Conservation (phyloP, 2,888 invertebrate species). For the Papilio demoleus region DNA sequence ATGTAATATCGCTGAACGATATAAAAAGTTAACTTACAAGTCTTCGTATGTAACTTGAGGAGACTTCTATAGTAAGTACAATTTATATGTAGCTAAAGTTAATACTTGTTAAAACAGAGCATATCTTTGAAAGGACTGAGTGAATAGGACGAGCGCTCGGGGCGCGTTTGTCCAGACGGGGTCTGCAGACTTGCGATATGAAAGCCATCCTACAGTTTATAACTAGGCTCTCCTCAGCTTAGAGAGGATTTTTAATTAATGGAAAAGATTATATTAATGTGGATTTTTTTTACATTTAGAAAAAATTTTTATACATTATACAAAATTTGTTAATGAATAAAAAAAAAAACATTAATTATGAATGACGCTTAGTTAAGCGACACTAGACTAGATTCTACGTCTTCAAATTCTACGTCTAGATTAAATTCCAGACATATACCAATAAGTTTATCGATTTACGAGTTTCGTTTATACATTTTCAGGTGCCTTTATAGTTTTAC, state of each 20-base stretch:
- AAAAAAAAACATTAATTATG: neutral
- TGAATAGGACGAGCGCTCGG: constrained; percentile 30
- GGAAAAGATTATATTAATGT: neutral
- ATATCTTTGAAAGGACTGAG: constrained; percentile 20
- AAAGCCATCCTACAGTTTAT: constrained; percentile 18
- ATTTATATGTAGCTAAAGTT: constrained; percentile 17
- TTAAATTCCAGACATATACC: no score
- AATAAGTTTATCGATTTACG: no score
- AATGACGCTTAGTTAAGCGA: no score
- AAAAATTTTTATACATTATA: neutral
- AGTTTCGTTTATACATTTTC: no score
- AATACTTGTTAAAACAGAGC: constrained; percentile 28
- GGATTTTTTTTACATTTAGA: neutral
- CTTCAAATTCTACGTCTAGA: no score
- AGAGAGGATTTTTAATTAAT: constrained; percentile 24
- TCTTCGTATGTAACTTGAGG: no score
- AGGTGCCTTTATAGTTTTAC: no score
- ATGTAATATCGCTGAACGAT: no score
- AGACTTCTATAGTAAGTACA: no score
- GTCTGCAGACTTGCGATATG: constrained; percentile 36
- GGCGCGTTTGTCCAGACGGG: constrained; percentile 37
- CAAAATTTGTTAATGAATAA: neutral
- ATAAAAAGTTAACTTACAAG: no score
- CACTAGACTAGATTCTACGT: no score
- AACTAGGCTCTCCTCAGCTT: constrained; percentile 1